These are phyloP conservation scores for Falco punctatus DNA, from an alignment of 2,113 vertebrate species.

Conservation along the genomic window DNA sequence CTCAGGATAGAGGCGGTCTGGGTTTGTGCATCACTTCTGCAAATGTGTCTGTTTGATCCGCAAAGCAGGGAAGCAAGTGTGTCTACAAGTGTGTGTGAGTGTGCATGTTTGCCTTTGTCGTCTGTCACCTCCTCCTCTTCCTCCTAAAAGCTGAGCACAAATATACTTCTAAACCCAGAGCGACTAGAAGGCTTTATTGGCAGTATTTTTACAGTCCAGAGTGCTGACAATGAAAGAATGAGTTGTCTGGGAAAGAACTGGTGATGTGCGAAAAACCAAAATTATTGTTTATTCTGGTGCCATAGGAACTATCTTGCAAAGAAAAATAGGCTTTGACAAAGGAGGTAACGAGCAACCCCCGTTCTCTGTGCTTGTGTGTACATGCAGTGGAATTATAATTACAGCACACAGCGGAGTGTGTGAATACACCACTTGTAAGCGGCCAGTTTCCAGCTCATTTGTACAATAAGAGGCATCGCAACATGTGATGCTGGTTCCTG, in stretches of 20 bases:
- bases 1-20: not conserved
- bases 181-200: not conserved
- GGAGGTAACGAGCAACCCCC: not conserved
- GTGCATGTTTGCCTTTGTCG: no score
- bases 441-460: not conserved
- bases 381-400: not conserved
- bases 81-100: not conserved
- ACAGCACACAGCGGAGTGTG: not conserved
- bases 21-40: not conserved
- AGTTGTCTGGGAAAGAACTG: not conserved
- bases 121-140: not conserved
- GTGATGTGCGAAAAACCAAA: conserved; percentile 2
- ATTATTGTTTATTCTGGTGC: conserved; percentile 38
- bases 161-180: not conserved
- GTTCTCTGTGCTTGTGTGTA: not conserved
- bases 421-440: not conserved
- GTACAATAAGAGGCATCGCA: not conserved
- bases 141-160: not conserved
- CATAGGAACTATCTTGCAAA: not conserved
- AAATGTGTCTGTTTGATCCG: not conserved
- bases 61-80: rapidly evolving
- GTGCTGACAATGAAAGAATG: not conserved
- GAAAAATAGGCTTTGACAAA: conserved; percentile 13
- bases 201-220: not conserved
- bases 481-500: not conserved